These are phyloP conservation scores for Phortica variegata DNA, from an alignment of 1,140 invertebrate species.

Conservation along the genomic window DNA sequence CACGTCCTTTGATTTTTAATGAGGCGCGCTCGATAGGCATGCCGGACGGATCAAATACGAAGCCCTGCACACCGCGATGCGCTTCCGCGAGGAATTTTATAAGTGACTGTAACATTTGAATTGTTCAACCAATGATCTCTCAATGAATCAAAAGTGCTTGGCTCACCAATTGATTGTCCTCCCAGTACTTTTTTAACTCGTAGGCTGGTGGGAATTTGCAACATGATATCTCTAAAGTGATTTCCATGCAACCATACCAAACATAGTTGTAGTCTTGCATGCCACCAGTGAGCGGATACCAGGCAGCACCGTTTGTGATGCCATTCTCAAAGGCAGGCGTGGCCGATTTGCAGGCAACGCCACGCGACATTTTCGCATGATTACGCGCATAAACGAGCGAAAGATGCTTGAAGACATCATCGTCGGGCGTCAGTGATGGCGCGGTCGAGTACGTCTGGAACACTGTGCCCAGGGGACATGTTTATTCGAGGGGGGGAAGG, in stretches of 20 bases:
- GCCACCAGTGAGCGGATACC: conserved; percentile 85
- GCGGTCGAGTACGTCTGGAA: conserved; percentile 76
- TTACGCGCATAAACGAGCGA: conserved; percentile 86
- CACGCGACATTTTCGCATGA: conserved; percentile 82
- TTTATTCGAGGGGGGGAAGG: conserved; percentile 35
- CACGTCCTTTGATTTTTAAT: conserved; percentile 80
- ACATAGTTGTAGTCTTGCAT: conserved; percentile 99
- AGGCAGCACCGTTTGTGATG: conserved; percentile 89
- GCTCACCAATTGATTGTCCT: conserved; percentile 84
- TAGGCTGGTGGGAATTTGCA: conserved; percentile 89
- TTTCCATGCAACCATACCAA: conserved; percentile 97
- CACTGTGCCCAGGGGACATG: conserved; percentile 68
- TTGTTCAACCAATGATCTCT: conserved; percentile 1
- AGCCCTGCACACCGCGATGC: conserved; percentile 80
- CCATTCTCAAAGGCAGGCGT: conserved; percentile 77
- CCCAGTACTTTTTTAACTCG: conserved; percentile 89
- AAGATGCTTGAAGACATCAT: conserved; percentile 90
- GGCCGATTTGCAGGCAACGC: conserved; percentile 75
- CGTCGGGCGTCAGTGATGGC: conserved; percentile 86
- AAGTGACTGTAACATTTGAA: conserved; percentile 61
- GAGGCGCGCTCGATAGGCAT: conserved; percentile 80
- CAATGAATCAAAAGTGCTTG: conserved; percentile 6
- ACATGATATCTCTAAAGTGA: conserved; percentile 96
- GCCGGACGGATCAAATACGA: conserved; percentile 79
- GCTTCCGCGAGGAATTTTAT: conserved; percentile 86